Conservation (phyloP, 2,113 vertebrate genomes). For the Brevimyrus niger region DNA sequence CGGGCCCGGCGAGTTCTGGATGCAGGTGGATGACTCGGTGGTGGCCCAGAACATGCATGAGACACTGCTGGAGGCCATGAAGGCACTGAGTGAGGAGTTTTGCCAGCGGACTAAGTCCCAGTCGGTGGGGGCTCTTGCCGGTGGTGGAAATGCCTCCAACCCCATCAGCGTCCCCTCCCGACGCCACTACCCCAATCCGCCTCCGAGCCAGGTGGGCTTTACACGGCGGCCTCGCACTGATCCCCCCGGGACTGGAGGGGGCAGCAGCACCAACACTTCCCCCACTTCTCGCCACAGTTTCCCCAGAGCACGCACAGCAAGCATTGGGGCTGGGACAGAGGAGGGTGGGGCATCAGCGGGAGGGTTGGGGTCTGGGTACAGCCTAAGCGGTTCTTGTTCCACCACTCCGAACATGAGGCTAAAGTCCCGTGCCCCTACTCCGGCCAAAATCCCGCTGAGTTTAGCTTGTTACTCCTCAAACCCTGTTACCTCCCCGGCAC, state of each 20-base stretch:
- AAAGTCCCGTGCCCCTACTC: slow-evolving; percentile 63
- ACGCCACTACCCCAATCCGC: slow-evolving; percentile 53
- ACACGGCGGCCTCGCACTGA: slow-evolving; percentile 62
- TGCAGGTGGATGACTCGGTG: slow-evolving; percentile 72
- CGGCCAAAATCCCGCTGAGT: slow-evolving; percentile 66
- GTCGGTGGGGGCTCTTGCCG: slow-evolving; percentile 59
- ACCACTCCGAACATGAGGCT: slow-evolving; percentile 62
- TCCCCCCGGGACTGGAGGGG: slow-evolving; percentile 52
- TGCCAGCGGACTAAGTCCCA: slow-evolving; percentile 69
- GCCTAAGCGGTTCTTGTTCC: slow-evolving; percentile 59
- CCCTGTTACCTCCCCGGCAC: slow-evolving; percentile 55
- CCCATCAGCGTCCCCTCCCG: slow-evolving; percentile 64
- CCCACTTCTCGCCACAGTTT: slow-evolving; percentile 55
- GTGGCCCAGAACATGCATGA: slow-evolving; percentile 77
- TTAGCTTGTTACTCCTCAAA: slow-evolving; percentile 63
- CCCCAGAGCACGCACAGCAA: slow-evolving; percentile 61
- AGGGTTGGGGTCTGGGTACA: slow-evolving; percentile 60
- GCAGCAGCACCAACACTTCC: slow-evolving; percentile 63
- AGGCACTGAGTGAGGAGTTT: slow-evolving; percentile 70
- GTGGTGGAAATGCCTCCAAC: slow-evolving; percentile 65
- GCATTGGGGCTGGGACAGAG: slow-evolving; percentile 60
- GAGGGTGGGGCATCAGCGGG: slow-evolving; percentile 47
- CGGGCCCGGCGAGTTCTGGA: slow-evolving; percentile 73
- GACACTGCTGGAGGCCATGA: slow-evolving; percentile 74
- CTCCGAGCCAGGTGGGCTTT: slow-evolving; percentile 59